Percentiles rank a stretch among this genome's conserved stretches.
These are phyloP conservation scores for Noctuana brunneofusca DNA, from an alignment of 2,888 invertebrate species.

Conservation along the genomic window DNA sequence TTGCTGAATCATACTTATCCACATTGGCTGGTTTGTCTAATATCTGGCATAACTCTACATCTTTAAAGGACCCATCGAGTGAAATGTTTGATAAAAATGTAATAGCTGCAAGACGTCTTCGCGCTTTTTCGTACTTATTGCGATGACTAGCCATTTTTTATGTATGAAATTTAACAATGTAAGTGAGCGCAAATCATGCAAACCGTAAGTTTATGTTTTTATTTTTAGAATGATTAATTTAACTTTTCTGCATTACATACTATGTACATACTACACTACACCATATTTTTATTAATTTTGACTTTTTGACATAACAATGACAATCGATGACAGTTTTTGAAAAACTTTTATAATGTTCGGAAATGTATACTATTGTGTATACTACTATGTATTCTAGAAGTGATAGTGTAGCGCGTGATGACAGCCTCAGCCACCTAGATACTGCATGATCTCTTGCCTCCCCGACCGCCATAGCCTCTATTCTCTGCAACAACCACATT, in stretches of 20 bases:
- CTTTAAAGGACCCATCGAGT: conserved; percentile 93
- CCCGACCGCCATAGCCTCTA: too few relatives aligned
- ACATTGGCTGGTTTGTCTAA: conserved; percentile 51
- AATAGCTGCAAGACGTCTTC: conserved; percentile 94
- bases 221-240: conserved; percentile 34
- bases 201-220: conserved; percentile 11
- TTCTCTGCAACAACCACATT: too few relatives aligned
- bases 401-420: too few relatives aligned
- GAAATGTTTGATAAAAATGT: conserved; percentile 98
- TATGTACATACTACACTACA: too few relatives aligned
- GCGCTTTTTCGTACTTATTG: conserved; percentile 85
- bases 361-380: too few relatives aligned
- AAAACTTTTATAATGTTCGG: too few relatives aligned
- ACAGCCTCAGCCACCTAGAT: too few relatives aligned
- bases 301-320: conserved; percentile 9
- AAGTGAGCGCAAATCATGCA: not conserved
- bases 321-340: too few relatives aligned
- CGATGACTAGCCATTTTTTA: conserved; percentile 63
- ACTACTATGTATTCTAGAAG: too few relatives aligned
- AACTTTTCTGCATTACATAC: conserved; percentile 34
- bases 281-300: conserved; percentile 13
- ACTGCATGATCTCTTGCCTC: too few relatives aligned
- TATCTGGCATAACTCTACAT: conserved; percentile 77
- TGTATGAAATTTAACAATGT: not conserved
- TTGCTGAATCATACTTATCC: conserved; percentile 54